Percentiles rank a stretch among this genome's conserved stretches.
phyloP scores from a whole-genome alignment of 2,888 invertebrate genomes.

The Drosophila colorata region DNA sequence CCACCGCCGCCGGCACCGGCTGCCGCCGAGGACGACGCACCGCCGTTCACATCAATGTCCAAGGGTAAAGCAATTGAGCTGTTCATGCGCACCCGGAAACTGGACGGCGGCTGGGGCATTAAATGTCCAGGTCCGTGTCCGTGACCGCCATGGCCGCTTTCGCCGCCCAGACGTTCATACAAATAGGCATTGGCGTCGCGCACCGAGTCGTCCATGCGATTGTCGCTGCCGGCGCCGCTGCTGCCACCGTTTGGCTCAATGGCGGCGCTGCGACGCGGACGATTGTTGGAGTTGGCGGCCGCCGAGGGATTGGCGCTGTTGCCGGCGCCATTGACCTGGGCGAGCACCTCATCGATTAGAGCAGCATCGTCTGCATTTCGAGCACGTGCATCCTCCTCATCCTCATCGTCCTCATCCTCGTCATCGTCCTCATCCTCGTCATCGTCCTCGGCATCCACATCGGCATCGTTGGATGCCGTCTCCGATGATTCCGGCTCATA shows the following conservation, averaged over 20 bases:
- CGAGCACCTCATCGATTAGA: conserved; percentile 57
- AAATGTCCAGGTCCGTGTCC: conserved; percentile 10
- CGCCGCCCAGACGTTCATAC: conserved; percentile 46
- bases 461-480: conserved; percentile 77
- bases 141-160: conserved; percentile 3
- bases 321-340: conserved; percentile 36
- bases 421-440: conserved; percentile 71
- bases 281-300: conserved; percentile 46
- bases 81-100: conserved; percentile 64
- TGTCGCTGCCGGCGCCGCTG: conserved; percentile 9
- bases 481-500: conserved; percentile 83
- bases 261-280: conserved; percentile 67
- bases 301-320: conserved; percentile 7
- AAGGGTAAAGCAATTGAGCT: conserved; percentile 64
- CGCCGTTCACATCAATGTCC: conserved; percentile 68
- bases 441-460: conserved; percentile 77
- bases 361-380: conserved; percentile 51
- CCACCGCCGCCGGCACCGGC: conserved; percentile 16
- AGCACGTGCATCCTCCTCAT: conserved; percentile 53
- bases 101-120: conserved; percentile 50
- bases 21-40: conserved; percentile 13
- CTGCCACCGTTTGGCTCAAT: conserved; percentile 30
- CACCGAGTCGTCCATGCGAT: conserved; percentile 16
- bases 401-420: conserved; percentile 64
- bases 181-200: conserved; percentile 44